Conservation (phyloP, 1,140 invertebrate genomes). For the Cydia amplana region DNA sequence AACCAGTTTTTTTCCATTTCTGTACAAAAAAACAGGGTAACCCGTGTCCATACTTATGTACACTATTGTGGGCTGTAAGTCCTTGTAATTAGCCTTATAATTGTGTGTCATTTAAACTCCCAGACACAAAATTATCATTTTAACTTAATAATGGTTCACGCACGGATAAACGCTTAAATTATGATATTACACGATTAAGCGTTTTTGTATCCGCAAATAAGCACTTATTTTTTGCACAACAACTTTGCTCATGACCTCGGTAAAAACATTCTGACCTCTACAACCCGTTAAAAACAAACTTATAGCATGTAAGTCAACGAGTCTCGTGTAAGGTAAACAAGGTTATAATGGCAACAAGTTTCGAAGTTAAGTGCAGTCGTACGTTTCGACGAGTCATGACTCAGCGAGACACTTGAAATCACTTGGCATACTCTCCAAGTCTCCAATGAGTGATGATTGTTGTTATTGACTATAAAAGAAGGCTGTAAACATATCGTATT, state of each 20-base stretch:
- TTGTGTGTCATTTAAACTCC: background rate
- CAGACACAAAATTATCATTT: background rate
- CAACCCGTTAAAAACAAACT: slow-evolving; percentile 16
- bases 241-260: slow-evolving; percentile 18
- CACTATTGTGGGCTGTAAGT: background rate
- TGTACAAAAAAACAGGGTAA: background rate
- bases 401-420: background rate
- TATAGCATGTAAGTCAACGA: slow-evolving; percentile 15
- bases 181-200: background rate
- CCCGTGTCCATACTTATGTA: background rate
- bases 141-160: background rate
- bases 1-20: background rate
- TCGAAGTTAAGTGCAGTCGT: background rate
- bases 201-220: slow-evolving; percentile 11
- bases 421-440: background rate
- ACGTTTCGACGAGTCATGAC: background rate
- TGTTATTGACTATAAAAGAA: background rate
- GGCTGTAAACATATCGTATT: background rate
- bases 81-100: background rate
- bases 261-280: slow-evolving; percentile 18
- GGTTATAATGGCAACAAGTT: slow-evolving; percentile 10
- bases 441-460: background rate
- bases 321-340: slow-evolving; percentile 10
- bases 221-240: background rate
- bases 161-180: slow-evolving; percentile 4